Conservation (phyloP, 2,797 vertebrate genomes). For the Amphiprion clarkii region DNA sequence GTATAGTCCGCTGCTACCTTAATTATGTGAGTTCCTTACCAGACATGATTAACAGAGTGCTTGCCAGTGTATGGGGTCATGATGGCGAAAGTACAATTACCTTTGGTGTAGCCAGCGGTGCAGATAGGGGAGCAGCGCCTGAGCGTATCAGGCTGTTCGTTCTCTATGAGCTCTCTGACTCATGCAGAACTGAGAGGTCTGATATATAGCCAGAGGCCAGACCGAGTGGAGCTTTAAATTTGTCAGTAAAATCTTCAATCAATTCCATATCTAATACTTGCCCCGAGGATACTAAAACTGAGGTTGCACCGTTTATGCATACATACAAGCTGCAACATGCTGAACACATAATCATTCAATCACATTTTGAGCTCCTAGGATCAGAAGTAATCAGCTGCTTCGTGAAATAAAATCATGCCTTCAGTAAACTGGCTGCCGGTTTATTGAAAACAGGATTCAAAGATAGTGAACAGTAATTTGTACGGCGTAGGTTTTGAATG, state of each 20-base stretch:
- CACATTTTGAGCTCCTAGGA: constrained; percentile 40
- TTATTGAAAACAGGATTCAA: constrained; percentile 14
- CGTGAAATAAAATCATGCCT: constrained; percentile 29
- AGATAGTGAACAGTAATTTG: constrained; percentile 18
- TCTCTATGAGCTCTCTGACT: constrained; percentile 48
- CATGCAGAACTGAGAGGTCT: constrained; percentile 55
- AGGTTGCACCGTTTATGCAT: constrained; percentile 43
- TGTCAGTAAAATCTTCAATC: constrained; percentile 70
- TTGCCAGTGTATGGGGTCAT: constrained; percentile 37
- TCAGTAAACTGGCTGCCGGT: constrained; percentile 20
- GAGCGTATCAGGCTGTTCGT: constrained; percentile 43
- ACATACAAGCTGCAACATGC: constrained; percentile 34
- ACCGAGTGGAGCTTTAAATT: constrained; percentile 66
- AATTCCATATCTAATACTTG: constrained; percentile 58
- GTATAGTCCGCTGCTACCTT: constrained; percentile 32
- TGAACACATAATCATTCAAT: constrained; percentile 55
- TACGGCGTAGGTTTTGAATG: constrained; percentile 17
- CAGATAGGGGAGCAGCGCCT: constrained; percentile 37
- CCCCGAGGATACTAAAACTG: constrained; percentile 58
- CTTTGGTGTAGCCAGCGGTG: constrained; percentile 44
- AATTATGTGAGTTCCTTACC: constrained; percentile 48
- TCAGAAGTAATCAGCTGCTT: constrained; percentile 50
- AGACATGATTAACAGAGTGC: constrained; percentile 36
- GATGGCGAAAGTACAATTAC: constrained; percentile 57
- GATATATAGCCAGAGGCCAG: constrained; percentile 67